A percentile compares a stretch with the other conserved stretches of the same genome.
Conservation (phyloP, 1,140 invertebrate genomes). For the Cyclargus thomasi region DNA sequence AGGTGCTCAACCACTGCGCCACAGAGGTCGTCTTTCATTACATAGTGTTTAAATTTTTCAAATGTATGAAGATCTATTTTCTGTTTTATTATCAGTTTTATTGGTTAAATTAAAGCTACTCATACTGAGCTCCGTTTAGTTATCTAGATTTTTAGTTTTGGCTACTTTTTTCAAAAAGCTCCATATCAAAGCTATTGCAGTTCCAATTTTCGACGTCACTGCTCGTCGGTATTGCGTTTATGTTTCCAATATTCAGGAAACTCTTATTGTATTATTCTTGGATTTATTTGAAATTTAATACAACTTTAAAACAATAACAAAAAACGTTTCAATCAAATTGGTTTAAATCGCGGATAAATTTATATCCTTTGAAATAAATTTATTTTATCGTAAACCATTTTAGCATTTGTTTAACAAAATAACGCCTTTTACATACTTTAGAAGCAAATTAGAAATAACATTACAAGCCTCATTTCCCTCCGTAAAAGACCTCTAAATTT, state of each 20-base stretch:
- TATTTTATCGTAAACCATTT: too few species aligned
- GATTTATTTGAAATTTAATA: neutral
- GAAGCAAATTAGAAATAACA: constrained; percentile 3
- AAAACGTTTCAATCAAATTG: neutral
- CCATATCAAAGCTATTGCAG: neutral
- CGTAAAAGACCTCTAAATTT: neutral
- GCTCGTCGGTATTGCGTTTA: neutral
- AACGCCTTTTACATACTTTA: too few species aligned
- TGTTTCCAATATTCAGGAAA: neutral
- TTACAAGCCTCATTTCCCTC: constrained; percentile 1
- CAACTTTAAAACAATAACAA: neutral
- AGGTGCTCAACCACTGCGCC: too few species aligned
- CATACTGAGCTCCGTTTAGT: too few species aligned
- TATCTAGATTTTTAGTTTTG: neutral
- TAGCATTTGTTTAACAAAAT: too few species aligned
- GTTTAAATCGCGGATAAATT: neutral
- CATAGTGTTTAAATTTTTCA: too few species aligned
- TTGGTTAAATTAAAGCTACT: too few species aligned
- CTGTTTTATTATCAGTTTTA: too few species aligned
- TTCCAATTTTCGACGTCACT: neutral
- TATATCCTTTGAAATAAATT: too few species aligned
- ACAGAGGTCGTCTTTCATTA: too few species aligned
- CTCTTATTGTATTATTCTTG: neutral
- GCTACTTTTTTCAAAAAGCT: neutral
- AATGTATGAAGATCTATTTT: too few species aligned